A percentile compares a stretch with the other conserved stretches of the same genome.
Evolutionary conservation across 2,113 vertebrate genomes (phyloP).

Genomic region (Terrapene triunguis): DNA sequence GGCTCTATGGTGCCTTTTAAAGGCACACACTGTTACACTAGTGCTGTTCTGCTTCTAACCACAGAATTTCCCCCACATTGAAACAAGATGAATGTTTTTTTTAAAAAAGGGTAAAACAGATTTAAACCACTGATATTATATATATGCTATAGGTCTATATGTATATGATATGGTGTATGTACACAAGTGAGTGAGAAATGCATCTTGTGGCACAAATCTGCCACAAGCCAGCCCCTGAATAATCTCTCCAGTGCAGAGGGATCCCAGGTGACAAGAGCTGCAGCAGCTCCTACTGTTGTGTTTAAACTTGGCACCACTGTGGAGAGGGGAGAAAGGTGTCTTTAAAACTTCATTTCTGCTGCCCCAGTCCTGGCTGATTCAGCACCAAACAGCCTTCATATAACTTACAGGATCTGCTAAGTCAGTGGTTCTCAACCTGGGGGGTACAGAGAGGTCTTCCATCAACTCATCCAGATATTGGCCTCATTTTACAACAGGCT

Average conservation of each 20-base stretch:
- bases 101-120: neutral
- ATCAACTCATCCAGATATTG: too few species aligned
- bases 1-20: neutral
- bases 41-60: slow-evolving; percentile 27
- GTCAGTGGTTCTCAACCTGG: too few species aligned
- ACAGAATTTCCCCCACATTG: neutral
- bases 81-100: neutral
- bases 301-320: neutral
- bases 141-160: neutral
- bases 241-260: neutral
- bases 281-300: neutral
- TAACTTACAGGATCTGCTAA: neutral
- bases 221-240: neutral
- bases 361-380: neutral
- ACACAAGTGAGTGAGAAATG: neutral
- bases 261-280: neutral
- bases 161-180: neutral
- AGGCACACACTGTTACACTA: neutral
- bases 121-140: neutral
- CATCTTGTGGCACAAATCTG: neutral
- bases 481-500: too few species aligned
- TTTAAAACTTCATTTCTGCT: neutral
- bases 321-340: neutral
- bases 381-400: neutral
- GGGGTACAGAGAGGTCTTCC: too few species aligned